These are phyloP conservation scores for Elmis aenea DNA, from an alignment of 2,888 invertebrate genomes.

Conservation along the genomic window DNA sequence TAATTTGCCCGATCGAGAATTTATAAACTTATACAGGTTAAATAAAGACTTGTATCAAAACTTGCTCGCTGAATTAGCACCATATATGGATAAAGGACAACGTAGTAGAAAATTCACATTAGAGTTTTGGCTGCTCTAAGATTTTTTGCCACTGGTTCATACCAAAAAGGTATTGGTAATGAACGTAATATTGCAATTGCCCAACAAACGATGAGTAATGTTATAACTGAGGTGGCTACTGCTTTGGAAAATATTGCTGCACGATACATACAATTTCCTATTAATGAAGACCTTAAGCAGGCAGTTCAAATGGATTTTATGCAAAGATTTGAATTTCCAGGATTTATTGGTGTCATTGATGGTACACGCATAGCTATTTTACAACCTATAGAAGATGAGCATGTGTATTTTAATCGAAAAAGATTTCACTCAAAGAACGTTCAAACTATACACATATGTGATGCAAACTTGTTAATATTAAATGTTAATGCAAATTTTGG, in stretches of 20 bases:
- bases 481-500: conserved; percentile 11
- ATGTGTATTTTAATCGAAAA: conserved; percentile 14
- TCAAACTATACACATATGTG: conserved; percentile 14
- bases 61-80: neutral
- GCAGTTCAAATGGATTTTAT: conserved; percentile 7
- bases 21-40: neutral
- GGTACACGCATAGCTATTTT: conserved; percentile 12
- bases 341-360: conserved; percentile 9
- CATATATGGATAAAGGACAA: neutral
- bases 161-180: neutral
- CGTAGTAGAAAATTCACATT: neutral
- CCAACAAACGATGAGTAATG: neutral
- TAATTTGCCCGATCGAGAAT: neutral
- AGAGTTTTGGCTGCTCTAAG: neutral
- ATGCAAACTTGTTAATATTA: conserved; percentile 9
- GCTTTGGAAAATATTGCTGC: neutral
- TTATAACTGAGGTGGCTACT: neutral
- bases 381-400: conserved; percentile 10
- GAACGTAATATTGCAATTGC: neutral
- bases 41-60: neutral
- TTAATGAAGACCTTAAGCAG: neutral
- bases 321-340: conserved; percentile 11
- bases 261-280: neutral
- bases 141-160: neutral
- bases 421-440: conserved; percentile 14